Base-by-base conservation (phyloP, 2,113 vertebrate species). In the Jacana jacana region DNA sequence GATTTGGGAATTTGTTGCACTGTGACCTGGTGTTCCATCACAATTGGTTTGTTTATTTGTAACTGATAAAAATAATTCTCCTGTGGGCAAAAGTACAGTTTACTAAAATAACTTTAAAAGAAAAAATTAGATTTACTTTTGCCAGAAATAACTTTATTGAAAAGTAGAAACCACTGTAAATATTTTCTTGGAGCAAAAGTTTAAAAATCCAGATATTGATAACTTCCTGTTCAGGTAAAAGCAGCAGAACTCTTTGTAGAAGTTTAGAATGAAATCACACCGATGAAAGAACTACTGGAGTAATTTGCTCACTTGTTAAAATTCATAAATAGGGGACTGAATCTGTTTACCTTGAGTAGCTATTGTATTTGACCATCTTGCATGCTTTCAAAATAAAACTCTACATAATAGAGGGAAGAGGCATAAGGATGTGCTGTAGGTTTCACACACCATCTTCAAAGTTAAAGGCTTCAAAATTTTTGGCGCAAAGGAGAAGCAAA, bases 11-110 rank as follows among this genome's bases (percentile, higher is more conserved):
- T 76, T 63, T 64, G 70, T 57, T 95, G 91, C 86, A 72, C 91
- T 91, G 72, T 93, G 91, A 95, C 86, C 87, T 24, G 37, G 13
- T 88, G 91, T 95, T 94, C 77, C 61, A 15, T 82, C 40, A 52
- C 58, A 76, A 80, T 91, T 44, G n/a, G 23, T 77, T 95, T 88
- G 69, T 95, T 95, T 97, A 68, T 91, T 89, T 95, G 75, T 85
- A 80, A 89, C 48, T 33, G 66, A 37, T 87, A 89, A 87, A 96
- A 92, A 91, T 75, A 93, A 70, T 91, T 82, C 64, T 86, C 80
- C 75, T 23, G 13, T 80, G 81, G 81, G 58, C 63, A 88, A 46
- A 73, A 84, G 60, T 37, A 58, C 25, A 33, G 27, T 85, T 87
- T 88, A 33, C 16, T 68, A 55, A 92, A 91, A 70, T 68, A 86